Conservation (phyloP, 2,797 vertebrate genomes). For the Pseudomugil gertrudae region DNA sequence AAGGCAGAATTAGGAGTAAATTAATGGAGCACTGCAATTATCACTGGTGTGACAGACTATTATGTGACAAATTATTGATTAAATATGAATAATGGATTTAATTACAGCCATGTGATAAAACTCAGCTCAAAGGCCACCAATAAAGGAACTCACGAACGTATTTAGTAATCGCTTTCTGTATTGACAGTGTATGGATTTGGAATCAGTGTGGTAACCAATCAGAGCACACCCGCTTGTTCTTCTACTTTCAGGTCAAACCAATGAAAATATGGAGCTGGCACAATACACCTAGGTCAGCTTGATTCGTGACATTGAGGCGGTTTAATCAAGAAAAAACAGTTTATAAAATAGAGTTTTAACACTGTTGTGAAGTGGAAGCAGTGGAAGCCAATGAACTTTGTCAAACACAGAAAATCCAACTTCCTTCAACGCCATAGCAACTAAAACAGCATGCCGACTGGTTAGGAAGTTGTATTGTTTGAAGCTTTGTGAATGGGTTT, state of each 20-base stretch:
- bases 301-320: neutral
- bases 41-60: constrained; percentile 14
- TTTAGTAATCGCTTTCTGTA: neutral
- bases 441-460: no score
- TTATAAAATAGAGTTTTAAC: neutral
- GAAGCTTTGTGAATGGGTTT: no score
- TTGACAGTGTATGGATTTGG: neutral
- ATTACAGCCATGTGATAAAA: constrained; percentile 31
- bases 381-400: neutral
- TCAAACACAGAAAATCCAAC: neutral
- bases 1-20: constrained; percentile 18
- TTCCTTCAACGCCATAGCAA: neutral
- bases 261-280: neutral
- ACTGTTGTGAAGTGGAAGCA: neutral
- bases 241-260: neutral
- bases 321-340: neutral
- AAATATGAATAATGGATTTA: constrained; percentile 48
- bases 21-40: constrained; percentile 33
- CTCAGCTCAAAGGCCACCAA: constrained; percentile 4
- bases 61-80: constrained; percentile 34
- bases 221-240: neutral
- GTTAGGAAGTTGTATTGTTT: neutral
- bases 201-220: neutral
- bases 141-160: neutral
- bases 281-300: neutral